phyloP scores from a whole-genome alignment of 2,797 vertebrate genomes.

The Dendrocincla fuliginosa region DNA sequence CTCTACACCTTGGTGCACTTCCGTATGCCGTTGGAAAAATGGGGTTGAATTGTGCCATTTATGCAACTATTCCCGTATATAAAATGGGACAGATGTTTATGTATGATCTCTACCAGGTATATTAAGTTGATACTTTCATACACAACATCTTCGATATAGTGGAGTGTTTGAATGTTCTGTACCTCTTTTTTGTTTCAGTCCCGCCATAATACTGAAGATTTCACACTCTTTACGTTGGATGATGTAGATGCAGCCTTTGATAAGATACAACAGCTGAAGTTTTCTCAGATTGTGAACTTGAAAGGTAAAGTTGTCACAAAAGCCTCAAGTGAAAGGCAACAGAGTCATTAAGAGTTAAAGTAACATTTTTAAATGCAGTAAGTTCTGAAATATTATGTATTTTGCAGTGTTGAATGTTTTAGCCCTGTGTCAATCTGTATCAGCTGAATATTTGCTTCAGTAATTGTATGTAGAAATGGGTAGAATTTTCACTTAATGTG shows the following conservation, averaged over 20 bases:
- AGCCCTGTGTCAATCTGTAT: neutral
- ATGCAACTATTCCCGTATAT: constrained; percentile 98
- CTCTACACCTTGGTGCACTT: constrained; percentile 93
- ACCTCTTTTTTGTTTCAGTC: constrained; percentile 79
- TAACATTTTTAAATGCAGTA: neutral
- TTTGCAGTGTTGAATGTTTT: neutral
- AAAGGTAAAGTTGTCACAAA: constrained; percentile 83
- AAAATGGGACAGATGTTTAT: constrained; percentile 99
- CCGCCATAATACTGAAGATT: constrained; percentile 97
- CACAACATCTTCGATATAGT: neutral
- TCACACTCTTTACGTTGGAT: constrained; percentile 92
- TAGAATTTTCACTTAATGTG: neutral
- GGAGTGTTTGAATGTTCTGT: neutral
- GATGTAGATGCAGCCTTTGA: constrained; percentile 98
- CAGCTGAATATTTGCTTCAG: neutral
- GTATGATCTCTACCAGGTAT: constrained; percentile 98
- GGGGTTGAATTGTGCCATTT: constrained; percentile 97
- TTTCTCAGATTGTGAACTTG: constrained; percentile 97
- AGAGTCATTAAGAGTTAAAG: neutral
- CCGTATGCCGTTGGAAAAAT: constrained; percentile 96
- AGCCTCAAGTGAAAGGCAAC: neutral
- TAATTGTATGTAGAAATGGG: neutral
- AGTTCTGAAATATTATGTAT: neutral
- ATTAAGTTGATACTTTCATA: neutral
- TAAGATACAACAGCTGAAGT: constrained; percentile 98